Evolutionary conservation across 2,888 invertebrate genomes (phyloP).

Genomic region (Troglohyphantes excavatus): DNA sequence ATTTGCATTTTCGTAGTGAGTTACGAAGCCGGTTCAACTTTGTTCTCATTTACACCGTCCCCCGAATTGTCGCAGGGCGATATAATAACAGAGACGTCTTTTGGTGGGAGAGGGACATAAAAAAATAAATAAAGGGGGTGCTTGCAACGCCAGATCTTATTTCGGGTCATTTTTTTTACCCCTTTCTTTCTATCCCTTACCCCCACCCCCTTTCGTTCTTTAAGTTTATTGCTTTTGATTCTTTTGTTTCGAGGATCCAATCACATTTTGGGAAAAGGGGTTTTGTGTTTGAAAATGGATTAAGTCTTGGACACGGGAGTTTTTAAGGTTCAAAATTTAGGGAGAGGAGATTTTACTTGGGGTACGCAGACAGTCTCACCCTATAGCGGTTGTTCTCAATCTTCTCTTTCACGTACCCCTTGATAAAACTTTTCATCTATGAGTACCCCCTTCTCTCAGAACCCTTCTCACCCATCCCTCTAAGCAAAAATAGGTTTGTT

Average conservation of each 20-base stretch:
- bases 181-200: background rate
- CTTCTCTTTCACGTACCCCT: no score
- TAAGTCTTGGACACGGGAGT: conserved; percentile 31
- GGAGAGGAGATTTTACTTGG: background rate
- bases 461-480: no score
- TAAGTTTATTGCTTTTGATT: background rate
- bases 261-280: conserved; percentile 30
- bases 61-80: conserved; percentile 58
- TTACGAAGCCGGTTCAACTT: conserved; percentile 73
- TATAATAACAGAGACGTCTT: conserved; percentile 73
- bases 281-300: conserved; percentile 58
- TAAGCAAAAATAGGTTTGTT: no score
- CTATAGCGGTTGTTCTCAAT: no score
- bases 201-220: conserved; percentile 6
- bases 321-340: background rate
- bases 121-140: conserved; percentile 64
- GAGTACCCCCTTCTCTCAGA: no score
- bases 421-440: no score
- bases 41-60: conserved; percentile 78
- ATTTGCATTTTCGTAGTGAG: conserved; percentile 78
- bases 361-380: no score
- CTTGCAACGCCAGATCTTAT: conserved; percentile 66
- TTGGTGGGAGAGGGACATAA: conserved; percentile 47
- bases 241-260: conserved; percentile 51
- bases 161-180: conserved; percentile 37